Percentiles rank a stretch among this genome's conserved stretches.
Evolutionary conservation across 2,797 vertebrate genomes (phyloP).

Genomic region (Carduelis carduelis): DNA sequence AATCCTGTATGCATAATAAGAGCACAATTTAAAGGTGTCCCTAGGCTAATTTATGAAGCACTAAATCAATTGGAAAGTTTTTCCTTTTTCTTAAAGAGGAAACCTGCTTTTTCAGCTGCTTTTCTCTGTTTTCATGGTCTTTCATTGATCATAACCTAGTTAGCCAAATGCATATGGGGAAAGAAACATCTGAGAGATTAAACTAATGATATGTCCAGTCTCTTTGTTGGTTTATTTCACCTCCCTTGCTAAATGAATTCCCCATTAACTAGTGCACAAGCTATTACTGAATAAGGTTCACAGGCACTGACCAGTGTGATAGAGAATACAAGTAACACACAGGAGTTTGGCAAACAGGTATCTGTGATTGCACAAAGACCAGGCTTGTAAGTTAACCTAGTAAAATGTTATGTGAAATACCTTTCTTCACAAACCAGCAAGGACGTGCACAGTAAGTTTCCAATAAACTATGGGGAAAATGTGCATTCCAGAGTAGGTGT

Average conservation of each 20-base stretch:
- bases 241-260: background rate
- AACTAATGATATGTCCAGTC: background rate
- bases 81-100: constrained; percentile 57
- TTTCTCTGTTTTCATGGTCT: constrained; percentile 45
- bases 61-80: constrained; percentile 67
- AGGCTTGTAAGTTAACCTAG: background rate
- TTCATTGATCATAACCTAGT: constrained; percentile 30
- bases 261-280: constrained; percentile 34
- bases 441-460: background rate
- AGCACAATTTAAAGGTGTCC: constrained; percentile 75
- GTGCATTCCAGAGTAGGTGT: background rate
- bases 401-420: background rate
- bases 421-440: background rate
- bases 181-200: constrained; percentile 26
- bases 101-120: constrained; percentile 52
- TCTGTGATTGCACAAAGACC: background rate
- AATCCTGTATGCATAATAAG: constrained; percentile 71
- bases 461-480: background rate
- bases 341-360: constrained; percentile 8
- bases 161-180: constrained; percentile 13
- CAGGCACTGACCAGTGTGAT: background rate
- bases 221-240: background rate
- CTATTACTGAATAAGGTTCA: background rate
- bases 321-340: background rate
- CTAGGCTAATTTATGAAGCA: constrained; percentile 72